phyloP scores from a whole-genome alignment of 2,888 invertebrate genomes.

The Papilio demoleus region DNA sequence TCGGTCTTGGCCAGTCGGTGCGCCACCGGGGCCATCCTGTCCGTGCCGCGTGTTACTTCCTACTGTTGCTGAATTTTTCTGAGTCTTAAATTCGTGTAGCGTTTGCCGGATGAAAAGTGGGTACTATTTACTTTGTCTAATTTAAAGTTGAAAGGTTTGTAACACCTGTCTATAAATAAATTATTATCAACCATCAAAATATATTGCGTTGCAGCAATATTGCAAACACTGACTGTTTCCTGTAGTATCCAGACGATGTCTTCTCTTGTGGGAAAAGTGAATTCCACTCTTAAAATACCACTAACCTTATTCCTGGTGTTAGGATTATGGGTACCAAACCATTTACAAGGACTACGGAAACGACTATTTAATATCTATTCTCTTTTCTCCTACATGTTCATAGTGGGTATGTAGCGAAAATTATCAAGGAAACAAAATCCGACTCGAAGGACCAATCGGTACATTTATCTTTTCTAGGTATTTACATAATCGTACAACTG shows the following conservation, averaged over 20 bases:
- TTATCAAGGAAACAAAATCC: background rate
- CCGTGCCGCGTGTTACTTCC: no score
- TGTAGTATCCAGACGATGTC: no score
- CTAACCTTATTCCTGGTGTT: constrained; percentile 40
- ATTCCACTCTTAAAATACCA: constrained; percentile 40
- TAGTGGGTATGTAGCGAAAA: constrained; percentile 41
- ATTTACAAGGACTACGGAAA: constrained; percentile 26
- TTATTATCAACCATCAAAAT: constrained; percentile 4
- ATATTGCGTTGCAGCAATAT: constrained; percentile 19
- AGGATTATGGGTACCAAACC: constrained; percentile 43
- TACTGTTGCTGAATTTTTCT: no score
- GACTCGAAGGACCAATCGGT: background rate
- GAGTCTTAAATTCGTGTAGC: no score
- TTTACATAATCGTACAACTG: constrained; percentile 65
- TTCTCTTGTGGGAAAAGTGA: constrained; percentile 35
- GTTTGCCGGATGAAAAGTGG: no score
- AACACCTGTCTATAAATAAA: constrained; percentile 10
- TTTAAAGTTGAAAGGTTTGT: background rate
- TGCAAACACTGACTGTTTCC: no score
- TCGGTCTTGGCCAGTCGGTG: no score
- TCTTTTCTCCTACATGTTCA: constrained; percentile 36
- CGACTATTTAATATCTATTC: constrained; percentile 41
- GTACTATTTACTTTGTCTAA: background rate
- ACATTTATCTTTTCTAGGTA: constrained; percentile 50
- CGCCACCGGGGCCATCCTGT: no score